phyloP scores from a whole-genome alignment of 1,140 invertebrate genomes.

The Apis laboriosa region DNA sequence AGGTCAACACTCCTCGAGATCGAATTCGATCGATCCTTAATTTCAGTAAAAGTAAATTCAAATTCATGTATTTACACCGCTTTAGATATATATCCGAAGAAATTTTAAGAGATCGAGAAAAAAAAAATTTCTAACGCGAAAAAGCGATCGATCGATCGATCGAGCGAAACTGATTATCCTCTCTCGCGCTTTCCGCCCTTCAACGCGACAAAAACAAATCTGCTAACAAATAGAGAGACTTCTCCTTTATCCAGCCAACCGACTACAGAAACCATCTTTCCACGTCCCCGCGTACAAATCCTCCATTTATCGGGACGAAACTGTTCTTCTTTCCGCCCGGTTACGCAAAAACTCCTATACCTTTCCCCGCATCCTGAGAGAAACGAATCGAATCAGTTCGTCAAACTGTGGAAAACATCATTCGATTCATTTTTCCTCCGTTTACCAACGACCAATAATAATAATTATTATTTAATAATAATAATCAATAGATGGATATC shows the following conservation, averaged over 20 bases:
- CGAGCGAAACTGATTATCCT: background rate
- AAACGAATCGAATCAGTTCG: background rate
- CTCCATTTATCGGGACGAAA: constrained; percentile 5
- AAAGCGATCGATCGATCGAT: no score
- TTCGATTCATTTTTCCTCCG: no score
- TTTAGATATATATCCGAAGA: no score
- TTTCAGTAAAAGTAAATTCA: no score
- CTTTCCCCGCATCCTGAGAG: background rate
- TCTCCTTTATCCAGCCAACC: background rate
- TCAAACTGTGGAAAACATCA: background rate
- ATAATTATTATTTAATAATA: no score
- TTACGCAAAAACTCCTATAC: background rate
- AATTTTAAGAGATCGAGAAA: no score
- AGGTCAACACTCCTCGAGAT: no score
- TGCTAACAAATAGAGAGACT: background rate
- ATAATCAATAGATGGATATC: no score
- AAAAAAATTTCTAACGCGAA: no score
- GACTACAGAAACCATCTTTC: background rate
- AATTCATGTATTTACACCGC: no score
- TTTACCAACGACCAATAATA: no score
- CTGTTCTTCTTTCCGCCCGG: background rate
- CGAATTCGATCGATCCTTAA: no score
- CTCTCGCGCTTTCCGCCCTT: background rate
- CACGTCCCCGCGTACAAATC: background rate
- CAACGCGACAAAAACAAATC: background rate